Base-by-base conservation (phyloP, 2,888 invertebrate species). In the Campopleginae sp. region DNA sequence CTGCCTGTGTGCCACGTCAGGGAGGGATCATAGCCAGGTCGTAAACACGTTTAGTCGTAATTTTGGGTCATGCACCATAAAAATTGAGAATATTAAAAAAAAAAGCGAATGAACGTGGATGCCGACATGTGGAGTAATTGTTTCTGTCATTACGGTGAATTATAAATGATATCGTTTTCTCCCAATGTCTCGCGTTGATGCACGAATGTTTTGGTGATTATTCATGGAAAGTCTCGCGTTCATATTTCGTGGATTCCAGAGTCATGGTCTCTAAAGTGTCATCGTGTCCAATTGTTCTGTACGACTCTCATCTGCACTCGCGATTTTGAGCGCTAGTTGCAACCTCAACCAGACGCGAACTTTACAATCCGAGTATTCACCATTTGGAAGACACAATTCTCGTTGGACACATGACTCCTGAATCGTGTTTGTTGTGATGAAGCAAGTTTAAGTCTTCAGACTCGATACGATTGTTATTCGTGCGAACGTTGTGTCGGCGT, bases 291-390 rank as follows among this genome's bases (percentile, higher is more conserved):
- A 80, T 70, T 84, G 63, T 63, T 48, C 33, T 46, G n/a, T 54
- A 65, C 46, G 63, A 65, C 71, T 76, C 54, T 38, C 76, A 65
- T 23, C 48, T 51, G 65, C 76, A 76, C 71, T 74, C 17, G 58
- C 51, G 44, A 79, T 44, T 65, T 63, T 54, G 33, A 80, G 71
- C 71, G 54, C 71, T 82, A 54, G 63, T 33, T 76, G 65, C 58
- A 65, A 71, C 63, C 76, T 80, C 51, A 46, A 71, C 84, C 75
- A 63, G 71, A 80, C 80, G 71, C 63, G 63, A 84, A 80, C 65
- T 84, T 80, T 74, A 58, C 74, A 68, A 74, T 46, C 66, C 54
- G 71, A 76, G 58, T 66, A 58, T 61, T 2, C 27, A 38, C 51
- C 46, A 80, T 70, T 44, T 70, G 51, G 38, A 75, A n/a, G n/a